Base-by-base conservation (phyloP, 1,140 invertebrate genomes). In the Batillaria attramentaria region DNA sequence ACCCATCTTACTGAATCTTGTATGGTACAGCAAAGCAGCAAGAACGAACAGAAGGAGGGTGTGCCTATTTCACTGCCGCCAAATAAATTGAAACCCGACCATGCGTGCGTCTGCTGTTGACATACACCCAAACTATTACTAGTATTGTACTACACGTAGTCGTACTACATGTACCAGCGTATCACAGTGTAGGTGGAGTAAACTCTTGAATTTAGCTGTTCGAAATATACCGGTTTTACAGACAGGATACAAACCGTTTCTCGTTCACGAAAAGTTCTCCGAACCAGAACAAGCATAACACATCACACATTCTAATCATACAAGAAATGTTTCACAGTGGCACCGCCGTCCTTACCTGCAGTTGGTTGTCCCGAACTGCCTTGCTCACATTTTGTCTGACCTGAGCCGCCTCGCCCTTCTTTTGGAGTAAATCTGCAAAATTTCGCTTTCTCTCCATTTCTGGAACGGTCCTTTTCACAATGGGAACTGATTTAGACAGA, bases 361-460 rank as follows among this genome's bases (percentile, higher is more conserved):
- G n/a, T n/a, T n/a, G n/a, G 8, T 62, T 31, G n/a, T 62, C 57
- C 33, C 57, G 57, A 10, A 62, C 2, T 28, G 57, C 24, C 57
- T 62, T 24, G 57, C n/a, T 28, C n/a, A 62, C 57, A 62, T 10
- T 62, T 62, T 16, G 10, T n/a, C 57, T 62, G 57, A 62, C n/a
- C 57, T 62, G 57, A 62, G 57, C 57, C 33, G 57, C 57, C 57
- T 62, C 57, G 57, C 57, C 57, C 6, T 18, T 24, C 24, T n/a
- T 62, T 28, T 62, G 57, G 24, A 62, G 57, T 24, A 28, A 24
- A 28, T 31, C 33, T n/a, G 57, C 57, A 24, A 28, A 31, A 31
- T 24, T 31, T 62, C 57, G 57, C 57, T 24, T 10, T 31, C n/a
- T 31, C 57, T 28, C 33, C n/a, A 24, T 31, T 1, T 3, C 1